A percentile compares a stretch with the other conserved stretches of the same genome.
Evolutionary conservation across 2,113 vertebrate species (phyloP).

Genomic region (Pholis gunnellus): DNA sequence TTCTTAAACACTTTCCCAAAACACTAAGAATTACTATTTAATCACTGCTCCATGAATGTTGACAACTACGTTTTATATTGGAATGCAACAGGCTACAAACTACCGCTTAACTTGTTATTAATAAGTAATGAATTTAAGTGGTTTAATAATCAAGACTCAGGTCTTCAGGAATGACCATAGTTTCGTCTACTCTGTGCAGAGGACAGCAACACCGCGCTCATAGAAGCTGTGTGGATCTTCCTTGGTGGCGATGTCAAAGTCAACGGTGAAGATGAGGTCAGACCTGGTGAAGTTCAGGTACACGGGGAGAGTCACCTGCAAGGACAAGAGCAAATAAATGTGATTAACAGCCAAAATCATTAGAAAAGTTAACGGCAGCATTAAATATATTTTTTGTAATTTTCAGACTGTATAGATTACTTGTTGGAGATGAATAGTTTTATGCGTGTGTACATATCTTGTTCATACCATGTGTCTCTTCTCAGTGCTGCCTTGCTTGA

Average conservation of each 20-base stretch:
- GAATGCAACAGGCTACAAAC: slow-evolving; percentile 51
- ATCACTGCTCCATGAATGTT: slow-evolving; percentile 34
- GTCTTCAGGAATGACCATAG: not conserved
- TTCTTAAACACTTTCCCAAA: slow-evolving; percentile 58
- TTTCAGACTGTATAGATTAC: not conserved
- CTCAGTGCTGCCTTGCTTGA: slow-evolving; percentile 90
- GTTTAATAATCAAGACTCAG: slow-evolving; percentile 3
- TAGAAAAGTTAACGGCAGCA: not conserved
- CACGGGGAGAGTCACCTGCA: slow-evolving; percentile 95
- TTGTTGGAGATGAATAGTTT: not conserved
- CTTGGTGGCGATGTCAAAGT: slow-evolving; percentile 97
- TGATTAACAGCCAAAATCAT: not conserved
- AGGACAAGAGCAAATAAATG: not conserved
- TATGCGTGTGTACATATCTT: not conserved
- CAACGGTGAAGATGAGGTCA: slow-evolving; percentile 97
- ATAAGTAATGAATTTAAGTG: slow-evolving; percentile 26
- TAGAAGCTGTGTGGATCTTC: slow-evolving; percentile 98
- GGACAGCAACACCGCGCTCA: slow-evolving; percentile 94
- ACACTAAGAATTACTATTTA: slow-evolving; percentile 28
- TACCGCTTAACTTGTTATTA: slow-evolving; percentile 39
- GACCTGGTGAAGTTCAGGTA: slow-evolving; percentile 98
- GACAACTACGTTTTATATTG: slow-evolving; percentile 15
- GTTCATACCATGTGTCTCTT: slow-evolving; percentile 90
- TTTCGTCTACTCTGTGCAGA: slow-evolving; percentile 91
- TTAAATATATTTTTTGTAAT: not conserved